Base-by-base conservation (phyloP, 2,113 vertebrate genomes). In the Capra hircus region DNA sequence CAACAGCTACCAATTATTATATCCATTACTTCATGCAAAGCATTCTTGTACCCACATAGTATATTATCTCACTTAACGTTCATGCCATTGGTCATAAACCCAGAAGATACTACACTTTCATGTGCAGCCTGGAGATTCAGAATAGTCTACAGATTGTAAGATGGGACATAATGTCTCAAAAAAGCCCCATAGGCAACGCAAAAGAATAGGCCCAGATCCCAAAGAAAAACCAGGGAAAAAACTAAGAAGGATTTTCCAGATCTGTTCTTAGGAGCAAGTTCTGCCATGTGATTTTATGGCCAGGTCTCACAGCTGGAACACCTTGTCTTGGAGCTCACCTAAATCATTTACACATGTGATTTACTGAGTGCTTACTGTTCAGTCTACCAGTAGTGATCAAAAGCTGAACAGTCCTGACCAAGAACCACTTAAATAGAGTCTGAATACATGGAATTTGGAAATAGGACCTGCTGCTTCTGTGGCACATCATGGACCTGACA, bases 191-290 rank as follows among this genome's bases (percentile, higher is more conserved):
- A 80, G 2, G 45, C 90, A 95, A 86, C 45, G 10, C 59, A 71
- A 89, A 94, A 59, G 7, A 67, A 28, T 27, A 80, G 17, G 21
- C 5, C 36, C 60, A 83, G 55, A 36, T 71, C n/a, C 43, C 59
- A 67, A 97, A 94, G 36, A 8, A 67, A 11, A 95, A 48, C 14
- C 14, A 83, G 36, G 13, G 67, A 7, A 57, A 95, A 88, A 53
- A 5, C 50, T 82, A 81, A 64, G 28, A 74, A 67, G 3, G n/a
- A 4, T 95, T 80, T 62, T 82, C 28, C 52, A 88, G 40, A 88
- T 23, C 19, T 25, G 13, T 12, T 88, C 15, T 17, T 53, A 48
- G 27, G 43, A 3, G 13, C 33, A 67, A 80, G 12, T 60, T 91
- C 14, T 16, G 15, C 71, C 27, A 14, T 84, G 10, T 57, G 25